Base-by-base conservation (phyloP, 2,113 vertebrate species). In the Orcinus orca region DNA sequence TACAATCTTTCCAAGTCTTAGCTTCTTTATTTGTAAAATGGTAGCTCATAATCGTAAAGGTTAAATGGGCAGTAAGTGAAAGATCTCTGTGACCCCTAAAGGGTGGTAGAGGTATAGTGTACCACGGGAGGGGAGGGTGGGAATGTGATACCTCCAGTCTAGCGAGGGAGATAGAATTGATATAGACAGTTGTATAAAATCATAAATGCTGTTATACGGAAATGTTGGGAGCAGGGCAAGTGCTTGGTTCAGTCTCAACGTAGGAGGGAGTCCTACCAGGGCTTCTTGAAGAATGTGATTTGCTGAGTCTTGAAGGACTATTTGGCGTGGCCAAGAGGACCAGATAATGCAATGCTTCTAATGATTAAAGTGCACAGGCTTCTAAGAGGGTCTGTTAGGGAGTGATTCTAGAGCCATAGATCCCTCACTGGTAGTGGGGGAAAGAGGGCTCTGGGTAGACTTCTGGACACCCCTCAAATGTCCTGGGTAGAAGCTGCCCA, bases 161-260 rank as follows among this genome's bases (percentile, higher is more conserved):
- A 53, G 44, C 0, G 4, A 65, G 53, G 60, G 67, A 71, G 53
- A 25, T 15, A 21, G 53, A 63, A 25, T 23, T 23, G 29, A 50
- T 4, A 5, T 23, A 25, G 70, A 29, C 3, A 17, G 3, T 12
- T 29, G 1, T 0, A 31, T 2, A 11, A 70, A 68, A 47, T 29
- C 65, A 0, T 29, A 18, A 17, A 18, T 31, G 55, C 38, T 67
- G 11, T 70, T 10, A 44, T 14, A 12, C 3, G 6, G 53, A 65
- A 88, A 44, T 55, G 13, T 8, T 81, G 1, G 0, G 5, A 21
- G 29, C 0, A 6, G 26, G n/a, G 8, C 26, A 60, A 58, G 13
- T 18, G 63, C 41, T 67, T 44, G 68, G 31, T 26, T 76, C 23
- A 25, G 65, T 44, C 44, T 60, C 8, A 11, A 14, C 29, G 53